Percentiles rank a stretch among this genome's conserved stretches.
Conservation (phyloP, 2,797 vertebrate species). For the Acridotheres tristis region DNA sequence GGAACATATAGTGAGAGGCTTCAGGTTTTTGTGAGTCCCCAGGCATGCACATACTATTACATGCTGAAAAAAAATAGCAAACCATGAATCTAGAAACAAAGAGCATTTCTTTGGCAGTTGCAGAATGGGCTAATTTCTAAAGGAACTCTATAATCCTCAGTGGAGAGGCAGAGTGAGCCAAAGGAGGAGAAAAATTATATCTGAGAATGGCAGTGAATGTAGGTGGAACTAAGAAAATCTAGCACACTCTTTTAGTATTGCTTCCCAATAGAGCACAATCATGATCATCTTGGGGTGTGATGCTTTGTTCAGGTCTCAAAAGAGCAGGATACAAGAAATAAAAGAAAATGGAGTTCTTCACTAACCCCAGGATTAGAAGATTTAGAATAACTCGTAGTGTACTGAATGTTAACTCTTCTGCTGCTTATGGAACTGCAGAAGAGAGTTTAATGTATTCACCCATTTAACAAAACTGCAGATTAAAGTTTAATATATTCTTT, state of each 20-base stretch:
- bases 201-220: neutral
- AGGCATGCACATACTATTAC: neutral
- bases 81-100: neutral
- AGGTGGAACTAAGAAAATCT: neutral
- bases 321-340: neutral
- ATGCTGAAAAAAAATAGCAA: neutral
- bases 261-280: neutral
- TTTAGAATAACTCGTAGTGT: neutral
- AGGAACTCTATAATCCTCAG: neutral
- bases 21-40: neutral
- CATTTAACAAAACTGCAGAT: neutral
- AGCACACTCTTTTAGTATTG: neutral
- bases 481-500: conserved; percentile 17
- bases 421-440: neutral
- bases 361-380: neutral
- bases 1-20: neutral
- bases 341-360: neutral
- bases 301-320: neutral
- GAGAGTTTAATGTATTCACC: neutral
- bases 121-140: neutral
- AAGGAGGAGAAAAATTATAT: neutral
- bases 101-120: neutral
- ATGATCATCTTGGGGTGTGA: neutral
- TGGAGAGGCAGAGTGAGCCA: neutral
- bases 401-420: neutral